phyloP scores from a whole-genome alignment of 2,797 vertebrate species.

The Typhlichthys subterraneus region DNA sequence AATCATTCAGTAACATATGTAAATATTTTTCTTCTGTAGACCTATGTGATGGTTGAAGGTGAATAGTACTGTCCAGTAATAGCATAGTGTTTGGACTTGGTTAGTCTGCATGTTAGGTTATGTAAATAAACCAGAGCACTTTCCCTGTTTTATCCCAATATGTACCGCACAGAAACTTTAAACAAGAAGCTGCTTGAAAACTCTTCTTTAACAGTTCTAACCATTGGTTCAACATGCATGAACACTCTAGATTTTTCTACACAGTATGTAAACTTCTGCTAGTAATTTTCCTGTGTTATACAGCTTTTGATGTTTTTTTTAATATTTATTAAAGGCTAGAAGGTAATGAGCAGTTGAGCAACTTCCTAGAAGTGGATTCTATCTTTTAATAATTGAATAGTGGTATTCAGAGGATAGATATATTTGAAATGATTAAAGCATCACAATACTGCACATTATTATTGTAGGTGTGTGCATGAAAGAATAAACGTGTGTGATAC shows the following conservation, averaged over 20 bases:
- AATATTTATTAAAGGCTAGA: conserved; percentile 13
- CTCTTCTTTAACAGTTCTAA: conserved; percentile 26
- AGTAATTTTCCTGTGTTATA: conserved; percentile 4
- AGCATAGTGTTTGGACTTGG: conserved; percentile 59
- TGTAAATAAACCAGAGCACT: conserved; percentile 62
- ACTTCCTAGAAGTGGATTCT: background rate
- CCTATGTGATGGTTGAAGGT: conserved; percentile 44
- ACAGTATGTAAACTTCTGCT: background rate
- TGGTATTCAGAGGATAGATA: background rate
- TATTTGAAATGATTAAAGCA: background rate
- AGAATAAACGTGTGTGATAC: background rate
- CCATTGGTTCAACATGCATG: conserved; percentile 5
- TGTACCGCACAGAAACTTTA: conserved; percentile 42
- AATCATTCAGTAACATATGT: conserved; percentile 48
- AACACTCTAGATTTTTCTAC: background rate
- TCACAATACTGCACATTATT: background rate
- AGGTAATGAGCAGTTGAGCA: background rate
- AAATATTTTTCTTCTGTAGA: conserved; percentile 54
- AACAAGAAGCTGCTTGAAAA: conserved; percentile 45
- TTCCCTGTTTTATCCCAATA: conserved; percentile 35
- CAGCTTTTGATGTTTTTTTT: background rate
- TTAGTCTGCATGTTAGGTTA: conserved; percentile 46
- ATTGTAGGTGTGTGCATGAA: conserved; percentile 2
- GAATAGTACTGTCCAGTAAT: conserved; percentile 45
- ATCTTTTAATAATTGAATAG: background rate